Percentiles rank a stretch among this genome's conserved stretches.
Evolutionary conservation across 2,888 invertebrate genomes (phyloP).

Genomic region (Endotricha flammealis): DNA sequence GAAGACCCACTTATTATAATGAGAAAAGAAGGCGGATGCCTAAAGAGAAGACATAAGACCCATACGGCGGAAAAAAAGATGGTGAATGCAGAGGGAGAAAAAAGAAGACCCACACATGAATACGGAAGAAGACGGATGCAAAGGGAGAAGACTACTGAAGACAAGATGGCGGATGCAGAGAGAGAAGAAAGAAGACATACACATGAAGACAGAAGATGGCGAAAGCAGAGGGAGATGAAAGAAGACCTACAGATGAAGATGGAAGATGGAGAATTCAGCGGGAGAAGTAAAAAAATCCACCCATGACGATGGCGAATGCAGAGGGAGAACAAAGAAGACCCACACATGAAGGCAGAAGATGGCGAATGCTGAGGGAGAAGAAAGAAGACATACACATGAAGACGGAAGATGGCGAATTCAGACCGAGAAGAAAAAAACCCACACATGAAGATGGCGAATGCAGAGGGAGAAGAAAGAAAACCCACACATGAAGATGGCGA

Average conservation of each 20-base stretch:
- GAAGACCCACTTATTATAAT: too few relatives aligned
- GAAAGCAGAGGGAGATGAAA: slow-evolving; percentile 10
- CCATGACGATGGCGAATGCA: background rate
- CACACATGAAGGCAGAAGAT: slow-evolving; percentile 6
- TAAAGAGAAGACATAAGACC: slow-evolving; percentile 11
- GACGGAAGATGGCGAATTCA: slow-evolving; percentile 7
- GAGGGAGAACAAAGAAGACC: slow-evolving; percentile 11
- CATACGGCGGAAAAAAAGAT: slow-evolving; percentile 6
- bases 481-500: background rate
- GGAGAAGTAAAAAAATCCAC: background rate
- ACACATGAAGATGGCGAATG: background rate
- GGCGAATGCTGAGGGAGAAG: slow-evolving; percentile 10
- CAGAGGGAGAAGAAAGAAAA: slow-evolving; percentile 9
- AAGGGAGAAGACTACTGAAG: background rate
- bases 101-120: too few relatives aligned
- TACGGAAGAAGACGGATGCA: slow-evolving; percentile 6
- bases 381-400: too few relatives aligned
- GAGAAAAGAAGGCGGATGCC: background rate
- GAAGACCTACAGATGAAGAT: slow-evolving; percentile 5
- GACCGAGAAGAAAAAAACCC: slow-evolving; percentile 11
- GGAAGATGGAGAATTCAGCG: slow-evolving; percentile 12
- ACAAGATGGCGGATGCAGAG: background rate
- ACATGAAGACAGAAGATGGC: slow-evolving; percentile 3
- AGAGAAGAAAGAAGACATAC: slow-evolving; percentile 4
- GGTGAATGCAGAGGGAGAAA: slow-evolving; percentile 10